Percentiles rank a stretch among this genome's conserved stretches.
Evolutionary conservation across 2,888 invertebrate genomes (phyloP).

Genomic region (Noctua comes): DNA sequence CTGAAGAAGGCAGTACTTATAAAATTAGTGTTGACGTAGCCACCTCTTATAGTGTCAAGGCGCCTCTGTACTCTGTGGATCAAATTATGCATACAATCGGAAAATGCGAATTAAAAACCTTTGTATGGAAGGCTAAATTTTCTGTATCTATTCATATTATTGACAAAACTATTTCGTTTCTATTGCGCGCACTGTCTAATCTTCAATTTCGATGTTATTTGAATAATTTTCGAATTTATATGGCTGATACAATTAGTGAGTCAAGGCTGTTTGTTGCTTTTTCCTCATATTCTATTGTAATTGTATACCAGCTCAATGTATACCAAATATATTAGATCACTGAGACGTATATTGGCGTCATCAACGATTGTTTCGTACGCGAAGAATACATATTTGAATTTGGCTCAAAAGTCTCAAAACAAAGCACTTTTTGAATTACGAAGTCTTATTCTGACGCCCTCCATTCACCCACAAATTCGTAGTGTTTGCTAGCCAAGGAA

Average conservation of each 20-base stretch:
- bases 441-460: no score
- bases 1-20: neutral
- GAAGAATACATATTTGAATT: no score
- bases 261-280: neutral
- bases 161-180: neutral
- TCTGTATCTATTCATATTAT: neutral
- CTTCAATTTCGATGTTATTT: conserved; percentile 5
- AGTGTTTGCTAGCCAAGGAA: no score
- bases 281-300: neutral
- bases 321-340: neutral
- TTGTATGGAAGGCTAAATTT: neutral
- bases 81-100: neutral
- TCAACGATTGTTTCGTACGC: neutral
- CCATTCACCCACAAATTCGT: no score
- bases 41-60: neutral
- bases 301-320: neutral
- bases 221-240: conserved; percentile 25
- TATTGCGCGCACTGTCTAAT: neutral
- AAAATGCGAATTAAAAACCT: neutral
- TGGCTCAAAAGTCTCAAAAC: no score
- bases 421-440: no score
- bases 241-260: neutral
- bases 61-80: neutral
- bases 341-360: neutral
- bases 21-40: neutral